Percentiles rank a stretch among this genome's conserved stretches.
phyloP scores from a whole-genome alignment of 1,140 invertebrate species.

The Drosophila melanogaster region DNA sequence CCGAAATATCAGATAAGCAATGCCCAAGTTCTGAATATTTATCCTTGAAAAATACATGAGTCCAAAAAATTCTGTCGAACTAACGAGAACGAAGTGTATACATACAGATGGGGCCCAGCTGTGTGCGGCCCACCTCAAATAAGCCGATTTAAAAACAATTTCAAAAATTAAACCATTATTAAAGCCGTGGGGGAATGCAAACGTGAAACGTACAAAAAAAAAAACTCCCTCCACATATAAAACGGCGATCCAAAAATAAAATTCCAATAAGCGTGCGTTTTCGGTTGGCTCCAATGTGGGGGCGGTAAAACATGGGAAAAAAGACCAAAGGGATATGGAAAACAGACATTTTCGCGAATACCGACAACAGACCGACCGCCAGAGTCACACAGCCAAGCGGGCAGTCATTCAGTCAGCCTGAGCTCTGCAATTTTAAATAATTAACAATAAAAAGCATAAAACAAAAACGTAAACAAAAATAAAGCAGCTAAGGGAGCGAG shows the following conservation, averaged over 20 bases:
- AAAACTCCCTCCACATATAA: conserved; percentile 6
- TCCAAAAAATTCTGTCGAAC: conserved; percentile 1
- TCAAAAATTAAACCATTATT: conserved; percentile 58
- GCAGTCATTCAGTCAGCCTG: conserved; percentile 47
- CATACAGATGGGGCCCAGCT: conserved; percentile 11
- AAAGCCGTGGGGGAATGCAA: conserved; percentile 43
- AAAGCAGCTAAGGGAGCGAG: conserved; percentile 29
- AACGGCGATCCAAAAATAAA: conserved; percentile 51
- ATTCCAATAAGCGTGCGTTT: conserved; percentile 42
- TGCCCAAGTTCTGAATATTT: conserved; percentile 20
- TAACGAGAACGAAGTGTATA: background rate
- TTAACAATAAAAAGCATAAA: conserved; percentile 62
- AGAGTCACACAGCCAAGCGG: conserved; percentile 10
- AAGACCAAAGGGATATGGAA: background rate
- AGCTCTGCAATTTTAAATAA: conserved; percentile 68
- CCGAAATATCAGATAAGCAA: conserved; percentile 7
- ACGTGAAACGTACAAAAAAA: conserved; percentile 13
- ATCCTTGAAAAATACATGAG: conserved; percentile 8
- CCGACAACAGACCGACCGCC: background rate
- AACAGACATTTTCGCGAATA: conserved; percentile 14
- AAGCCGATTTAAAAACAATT: conserved; percentile 75
- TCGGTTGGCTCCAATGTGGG: background rate
- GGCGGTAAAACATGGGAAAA: conserved; percentile 11
- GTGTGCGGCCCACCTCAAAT: conserved; percentile 43
- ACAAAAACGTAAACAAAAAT: conserved; percentile 53